These are phyloP conservation scores for Drosophila rellima DNA, from an alignment of 2,888 invertebrate genomes.

Conservation along the genomic window DNA sequence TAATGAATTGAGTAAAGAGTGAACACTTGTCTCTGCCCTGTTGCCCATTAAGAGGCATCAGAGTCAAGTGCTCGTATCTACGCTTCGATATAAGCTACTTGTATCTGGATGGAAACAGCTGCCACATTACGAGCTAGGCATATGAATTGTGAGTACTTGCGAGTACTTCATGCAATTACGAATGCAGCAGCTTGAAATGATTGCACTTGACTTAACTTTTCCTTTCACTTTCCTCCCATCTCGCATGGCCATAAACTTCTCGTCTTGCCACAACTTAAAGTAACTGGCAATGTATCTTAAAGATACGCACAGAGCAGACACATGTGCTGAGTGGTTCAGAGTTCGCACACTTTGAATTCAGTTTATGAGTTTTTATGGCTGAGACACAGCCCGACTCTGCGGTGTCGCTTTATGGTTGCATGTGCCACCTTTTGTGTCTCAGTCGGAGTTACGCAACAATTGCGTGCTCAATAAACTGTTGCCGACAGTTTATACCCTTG, in stretches of 20 bases:
- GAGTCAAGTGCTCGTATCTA: conserved; percentile 17
- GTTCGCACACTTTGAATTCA: conserved; percentile 36
- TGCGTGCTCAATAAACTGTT: conserved; percentile 51
- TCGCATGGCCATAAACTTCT: conserved; percentile 53
- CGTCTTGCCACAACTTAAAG: conserved; percentile 47
- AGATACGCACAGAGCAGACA: conserved; percentile 25
- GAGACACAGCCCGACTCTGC: conserved; percentile 39
- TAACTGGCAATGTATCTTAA: conserved; percentile 57
- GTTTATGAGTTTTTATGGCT: conserved; percentile 67
- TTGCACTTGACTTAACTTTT: conserved; percentile 67
- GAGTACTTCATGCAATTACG: conserved; percentile 57
- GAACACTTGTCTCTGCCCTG: neutral
- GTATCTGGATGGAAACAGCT: conserved; percentile 44
- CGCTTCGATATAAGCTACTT: conserved; percentile 3
- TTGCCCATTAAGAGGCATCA: conserved; percentile 19
- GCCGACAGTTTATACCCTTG: conserved; percentile 20
- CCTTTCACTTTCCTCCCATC: conserved; percentile 16
- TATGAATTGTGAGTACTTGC: conserved; percentile 44
- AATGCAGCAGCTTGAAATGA: conserved; percentile 72
- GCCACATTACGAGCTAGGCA: conserved; percentile 48
- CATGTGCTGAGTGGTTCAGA: conserved; percentile 10
- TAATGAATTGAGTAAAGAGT: conserved; percentile 5
- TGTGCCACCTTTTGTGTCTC: conserved; percentile 46
- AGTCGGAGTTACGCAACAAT: conserved; percentile 43
- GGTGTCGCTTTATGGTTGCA: conserved; percentile 62